Evolutionary conservation across 2,797 vertebrate species (phyloP).

Genomic region (Nasua narica): DNA sequence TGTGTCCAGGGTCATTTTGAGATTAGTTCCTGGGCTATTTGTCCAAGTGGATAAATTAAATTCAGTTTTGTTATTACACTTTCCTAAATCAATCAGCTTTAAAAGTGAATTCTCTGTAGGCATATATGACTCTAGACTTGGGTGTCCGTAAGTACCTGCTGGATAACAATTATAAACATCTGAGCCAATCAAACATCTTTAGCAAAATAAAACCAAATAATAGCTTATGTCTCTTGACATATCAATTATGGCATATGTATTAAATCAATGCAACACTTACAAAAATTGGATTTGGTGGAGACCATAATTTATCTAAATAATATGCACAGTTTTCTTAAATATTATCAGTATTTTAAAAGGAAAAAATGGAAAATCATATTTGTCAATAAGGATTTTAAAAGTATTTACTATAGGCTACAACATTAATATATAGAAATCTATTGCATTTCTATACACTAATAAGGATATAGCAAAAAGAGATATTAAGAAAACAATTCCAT

Average conservation of each 20-base stretch:
- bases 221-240: conserved; percentile 5
- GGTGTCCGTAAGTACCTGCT: conserved; percentile 30
- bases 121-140: neutral
- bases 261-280: neutral
- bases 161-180: conserved; percentile 56
- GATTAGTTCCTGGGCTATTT: neutral
- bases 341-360: neutral
- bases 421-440: neutral
- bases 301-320: neutral
- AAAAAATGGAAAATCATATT: neutral
- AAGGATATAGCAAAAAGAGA: neutral
- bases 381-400: neutral
- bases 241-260: conserved; percentile 1
- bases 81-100: neutral
- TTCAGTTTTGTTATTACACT: neutral
- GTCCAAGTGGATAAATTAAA: neutral
- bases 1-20: neutral
- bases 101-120: neutral
- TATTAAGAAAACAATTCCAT: neutral
- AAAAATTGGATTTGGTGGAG: neutral
- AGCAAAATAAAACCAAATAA: conserved; percentile 10
- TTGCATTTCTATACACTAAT: neutral
- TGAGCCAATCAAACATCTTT: conserved; percentile 26
- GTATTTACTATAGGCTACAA: neutral
- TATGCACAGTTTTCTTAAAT: neutral